phyloP scores from a whole-genome alignment of 1,140 invertebrate species.

The Drosophila simulans region DNA sequence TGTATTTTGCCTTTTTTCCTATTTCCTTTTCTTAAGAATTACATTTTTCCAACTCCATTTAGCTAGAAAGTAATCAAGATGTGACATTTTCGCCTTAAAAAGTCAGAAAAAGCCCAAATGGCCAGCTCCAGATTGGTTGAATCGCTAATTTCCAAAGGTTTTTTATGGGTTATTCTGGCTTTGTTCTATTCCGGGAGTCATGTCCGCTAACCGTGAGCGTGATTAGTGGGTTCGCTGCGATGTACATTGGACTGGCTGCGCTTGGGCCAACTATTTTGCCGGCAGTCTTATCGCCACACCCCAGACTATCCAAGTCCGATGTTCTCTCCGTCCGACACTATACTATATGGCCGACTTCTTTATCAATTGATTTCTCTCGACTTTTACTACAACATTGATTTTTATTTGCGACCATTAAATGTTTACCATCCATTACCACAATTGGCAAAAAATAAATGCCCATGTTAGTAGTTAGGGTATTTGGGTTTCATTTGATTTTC shows the following conservation, averaged over 20 bases:
- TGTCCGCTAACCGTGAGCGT: constrained; percentile 24
- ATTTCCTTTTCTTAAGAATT: too few relatives aligned
- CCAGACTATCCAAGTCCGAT: constrained; percentile 20
- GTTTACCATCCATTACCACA: constrained; percentile 14
- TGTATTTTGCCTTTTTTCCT: too few relatives aligned
- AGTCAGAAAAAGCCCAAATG: not conserved
- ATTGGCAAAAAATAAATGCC: constrained; percentile 6
- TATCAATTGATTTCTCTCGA: constrained; percentile 5
- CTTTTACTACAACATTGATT: not conserved
- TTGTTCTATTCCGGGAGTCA: constrained; percentile 22
- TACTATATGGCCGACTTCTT: not conserved
- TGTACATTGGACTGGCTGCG: constrained; percentile 18
- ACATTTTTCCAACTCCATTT: not conserved
- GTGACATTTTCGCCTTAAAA: not conserved
- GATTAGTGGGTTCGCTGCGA: constrained; percentile 21
- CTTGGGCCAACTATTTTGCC: constrained; percentile 22
- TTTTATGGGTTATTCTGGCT: constrained; percentile 3
- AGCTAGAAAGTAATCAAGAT: too few relatives aligned
- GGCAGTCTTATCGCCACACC: constrained; percentile 17
- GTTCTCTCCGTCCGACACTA: not conserved
- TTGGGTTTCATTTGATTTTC: constrained; percentile 1
- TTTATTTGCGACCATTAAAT: constrained; percentile 30
- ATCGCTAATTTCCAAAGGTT: not conserved
- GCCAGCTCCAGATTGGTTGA: not conserved
- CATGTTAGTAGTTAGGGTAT: constrained; percentile 8